Evolutionary conservation across 2,888 invertebrate genomes (phyloP).

Genomic region (Penaeus monodon): DNA sequence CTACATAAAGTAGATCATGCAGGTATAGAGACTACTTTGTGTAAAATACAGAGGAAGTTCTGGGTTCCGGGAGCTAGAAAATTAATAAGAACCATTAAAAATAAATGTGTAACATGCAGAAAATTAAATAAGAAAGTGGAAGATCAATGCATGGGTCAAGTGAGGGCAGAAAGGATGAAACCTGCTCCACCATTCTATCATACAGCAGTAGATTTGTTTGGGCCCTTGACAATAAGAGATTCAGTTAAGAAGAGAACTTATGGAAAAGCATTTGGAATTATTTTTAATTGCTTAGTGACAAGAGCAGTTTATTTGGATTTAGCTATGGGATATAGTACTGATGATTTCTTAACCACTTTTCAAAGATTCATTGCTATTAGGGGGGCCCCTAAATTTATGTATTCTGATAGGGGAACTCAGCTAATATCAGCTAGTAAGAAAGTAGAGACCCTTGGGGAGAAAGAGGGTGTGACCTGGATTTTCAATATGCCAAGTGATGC

Average conservation of each 20-base stretch:
- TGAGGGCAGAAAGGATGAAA: too few species aligned
- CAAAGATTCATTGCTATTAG: slow-evolving; percentile 12
- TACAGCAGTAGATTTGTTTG: slow-evolving; percentile 31
- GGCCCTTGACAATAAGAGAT: slow-evolving; percentile 29
- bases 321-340: slow-evolving; percentile 20
- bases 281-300: slow-evolving; percentile 26
- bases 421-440: slow-evolving; percentile 9
- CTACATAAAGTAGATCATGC: too few species aligned
- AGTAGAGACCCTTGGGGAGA: not conserved
- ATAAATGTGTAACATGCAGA: too few species aligned
- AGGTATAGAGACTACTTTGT: too few species aligned
- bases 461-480: not conserved
- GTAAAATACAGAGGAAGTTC: too few species aligned
- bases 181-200: too few species aligned
- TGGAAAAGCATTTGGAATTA: slow-evolving; percentile 25
- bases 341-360: slow-evolving; percentile 20
- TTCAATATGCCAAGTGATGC: slow-evolving; percentile 10
- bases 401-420: not conserved
- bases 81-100: too few species aligned
- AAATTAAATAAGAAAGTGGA: too few species aligned
- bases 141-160: too few species aligned
- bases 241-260: slow-evolving; percentile 28
- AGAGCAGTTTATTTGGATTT: slow-evolving; percentile 35
- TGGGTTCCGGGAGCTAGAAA: too few species aligned
- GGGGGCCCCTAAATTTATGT: not conserved